Conservation (phyloP, 1,140 invertebrate species). For the Cataglyphis hispanica region DNA sequence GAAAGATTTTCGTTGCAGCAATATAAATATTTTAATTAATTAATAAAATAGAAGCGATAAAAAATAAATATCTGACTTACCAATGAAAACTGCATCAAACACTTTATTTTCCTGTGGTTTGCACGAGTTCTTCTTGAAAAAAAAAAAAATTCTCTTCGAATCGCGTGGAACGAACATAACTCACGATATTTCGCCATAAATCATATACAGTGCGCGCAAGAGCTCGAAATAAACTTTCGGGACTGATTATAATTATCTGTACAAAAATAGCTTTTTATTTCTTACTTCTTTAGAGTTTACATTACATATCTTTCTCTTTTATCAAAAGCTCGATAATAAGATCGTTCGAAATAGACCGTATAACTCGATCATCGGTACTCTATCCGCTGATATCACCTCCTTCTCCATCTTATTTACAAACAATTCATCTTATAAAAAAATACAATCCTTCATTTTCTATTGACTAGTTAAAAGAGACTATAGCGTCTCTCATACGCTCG, state of each 20-base stretch:
- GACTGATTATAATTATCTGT: constrained; percentile 38
- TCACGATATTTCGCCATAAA: neutral
- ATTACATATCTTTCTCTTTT: constrained; percentile 53
- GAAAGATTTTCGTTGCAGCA: too few relatives aligned
- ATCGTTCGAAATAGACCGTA: constrained; percentile 18
- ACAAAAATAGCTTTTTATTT: constrained; percentile 61
- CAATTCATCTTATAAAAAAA: constrained; percentile 76
- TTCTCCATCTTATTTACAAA: constrained; percentile 60
- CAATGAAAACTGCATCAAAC: neutral
- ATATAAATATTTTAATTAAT: too few relatives aligned
- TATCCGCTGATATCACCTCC: constrained; percentile 1
- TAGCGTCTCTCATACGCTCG: constrained; percentile 60
- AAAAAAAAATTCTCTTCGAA: neutral
- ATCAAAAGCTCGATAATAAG: constrained; percentile 57
- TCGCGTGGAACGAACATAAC: neutral
- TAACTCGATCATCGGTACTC: constrained; percentile 27
- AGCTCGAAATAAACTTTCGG: constrained; percentile 35
- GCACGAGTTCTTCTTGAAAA: neutral
- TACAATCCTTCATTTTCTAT: constrained; percentile 82
- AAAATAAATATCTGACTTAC: constrained; percentile 31
- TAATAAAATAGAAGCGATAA: neutral
- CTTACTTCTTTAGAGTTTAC: constrained; percentile 53
- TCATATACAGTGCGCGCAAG: neutral
- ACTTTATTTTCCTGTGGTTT: neutral
- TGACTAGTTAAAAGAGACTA: constrained; percentile 79